Evolutionary conservation across 2,888 invertebrate genomes (phyloP).

Genomic region (Pheosia tremula): DNA sequence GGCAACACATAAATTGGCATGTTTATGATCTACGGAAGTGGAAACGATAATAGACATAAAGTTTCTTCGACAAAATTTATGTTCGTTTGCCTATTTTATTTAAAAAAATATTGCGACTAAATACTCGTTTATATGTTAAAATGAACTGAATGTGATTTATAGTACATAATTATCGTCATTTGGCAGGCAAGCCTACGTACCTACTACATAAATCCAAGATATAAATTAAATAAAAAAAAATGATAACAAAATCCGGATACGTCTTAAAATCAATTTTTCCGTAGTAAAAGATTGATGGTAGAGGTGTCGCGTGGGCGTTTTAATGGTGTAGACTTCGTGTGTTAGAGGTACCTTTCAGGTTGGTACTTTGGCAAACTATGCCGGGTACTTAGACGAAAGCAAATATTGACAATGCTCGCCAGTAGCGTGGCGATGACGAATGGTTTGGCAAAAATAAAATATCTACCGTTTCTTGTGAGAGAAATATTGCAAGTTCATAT

Average conservation of each 20-base stretch:
- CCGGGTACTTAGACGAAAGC: conserved; percentile 33
- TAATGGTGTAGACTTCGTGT: conserved; percentile 35
- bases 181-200: conserved; percentile 14
- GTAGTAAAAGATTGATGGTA: conserved; percentile 37
- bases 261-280: conserved; percentile 19
- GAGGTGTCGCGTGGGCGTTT: conserved; percentile 37
- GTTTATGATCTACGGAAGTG: conserved; percentile 6
- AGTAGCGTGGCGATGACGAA: conserved; percentile 37
- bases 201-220: conserved; percentile 13
- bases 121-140: conserved; percentile 10
- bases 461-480: neutral
- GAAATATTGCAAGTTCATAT: conserved; percentile 22
- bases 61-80: conserved; percentile 13
- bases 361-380: conserved; percentile 37
- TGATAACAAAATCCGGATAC: conserved; percentile 27
- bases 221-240: conserved; percentile 25
- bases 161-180: conserved; percentile 16
- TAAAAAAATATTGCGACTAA: neutral
- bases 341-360: conserved; percentile 56
- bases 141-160: conserved; percentile 18
- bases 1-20: neutral
- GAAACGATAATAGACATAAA: conserved; percentile 10
- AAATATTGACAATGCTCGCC: conserved; percentile 62
- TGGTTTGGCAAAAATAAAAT: conserved; percentile 39
- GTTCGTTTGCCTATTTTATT: conserved; percentile 11